phyloP scores from a whole-genome alignment of 1,140 invertebrate genomes.

The Campodea augens region DNA sequence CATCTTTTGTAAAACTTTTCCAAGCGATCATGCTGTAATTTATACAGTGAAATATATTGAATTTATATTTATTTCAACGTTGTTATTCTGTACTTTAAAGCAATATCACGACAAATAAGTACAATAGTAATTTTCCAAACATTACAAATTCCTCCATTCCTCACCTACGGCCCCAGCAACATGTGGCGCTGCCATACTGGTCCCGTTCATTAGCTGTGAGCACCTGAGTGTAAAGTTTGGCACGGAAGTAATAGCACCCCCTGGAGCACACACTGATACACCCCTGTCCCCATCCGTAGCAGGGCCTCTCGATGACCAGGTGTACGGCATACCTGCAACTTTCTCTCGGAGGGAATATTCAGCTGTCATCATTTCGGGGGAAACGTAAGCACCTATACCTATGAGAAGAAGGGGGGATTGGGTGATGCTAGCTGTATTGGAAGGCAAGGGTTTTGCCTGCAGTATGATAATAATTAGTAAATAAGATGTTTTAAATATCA shows the following conservation, averaged over 20 bases:
- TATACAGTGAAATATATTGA: no score
- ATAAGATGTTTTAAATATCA: no score
- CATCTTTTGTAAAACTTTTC: no score
- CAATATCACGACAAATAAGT: no score
- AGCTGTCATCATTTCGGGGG: slow-evolving; percentile 90
- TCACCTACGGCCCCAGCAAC: slow-evolving; percentile 70
- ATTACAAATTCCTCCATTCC: no score
- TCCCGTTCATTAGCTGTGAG: slow-evolving; percentile 88
- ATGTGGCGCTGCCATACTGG: slow-evolving; percentile 91
- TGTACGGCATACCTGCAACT: slow-evolving; percentile 68
- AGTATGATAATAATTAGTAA: no score
- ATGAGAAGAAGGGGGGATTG: slow-evolving; percentile 10
- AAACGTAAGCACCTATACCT: slow-evolving; percentile 90
- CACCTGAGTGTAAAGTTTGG: slow-evolving; percentile 75
- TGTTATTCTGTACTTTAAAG: no score
- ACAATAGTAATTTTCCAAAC: no score
- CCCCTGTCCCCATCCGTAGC: slow-evolving; percentile 76
- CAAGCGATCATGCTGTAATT: no score
- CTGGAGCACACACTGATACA: slow-evolving; percentile 80
- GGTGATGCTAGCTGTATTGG: no score
- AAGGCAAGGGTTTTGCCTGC: no score
- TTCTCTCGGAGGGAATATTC: slow-evolving; percentile 79
- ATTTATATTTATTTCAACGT: no score
- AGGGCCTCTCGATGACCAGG: slow-evolving; percentile 83
- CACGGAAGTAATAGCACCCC: slow-evolving; percentile 88